phyloP scores from a whole-genome alignment of 2,888 invertebrate genomes.

The Ochlodes sylvanus region DNA sequence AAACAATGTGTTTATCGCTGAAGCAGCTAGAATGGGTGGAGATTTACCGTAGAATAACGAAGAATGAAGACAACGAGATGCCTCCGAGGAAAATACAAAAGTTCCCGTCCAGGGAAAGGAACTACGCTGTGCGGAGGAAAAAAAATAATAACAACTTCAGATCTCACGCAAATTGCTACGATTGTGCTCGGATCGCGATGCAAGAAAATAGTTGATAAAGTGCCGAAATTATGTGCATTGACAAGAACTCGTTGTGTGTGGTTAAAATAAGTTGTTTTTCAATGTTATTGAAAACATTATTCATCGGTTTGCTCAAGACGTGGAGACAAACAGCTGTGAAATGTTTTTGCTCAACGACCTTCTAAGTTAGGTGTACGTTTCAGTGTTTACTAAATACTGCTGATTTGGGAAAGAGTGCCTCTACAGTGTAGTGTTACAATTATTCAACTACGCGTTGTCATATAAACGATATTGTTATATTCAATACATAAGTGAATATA shows the following conservation, averaged over 20 bases:
- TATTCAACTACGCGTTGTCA: neutral
- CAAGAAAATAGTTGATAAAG: conserved; percentile 64
- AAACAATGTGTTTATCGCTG: conserved; percentile 71
- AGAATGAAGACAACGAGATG: conserved; percentile 56
- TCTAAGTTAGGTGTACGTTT: neutral
- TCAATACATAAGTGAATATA: too few relatives aligned
- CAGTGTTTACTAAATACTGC: neutral
- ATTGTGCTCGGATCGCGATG: conserved; percentile 70
- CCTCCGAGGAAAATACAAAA: conserved; percentile 77
- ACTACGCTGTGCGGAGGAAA: conserved; percentile 87
- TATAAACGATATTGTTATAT: too few relatives aligned
- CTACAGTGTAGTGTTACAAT: neutral
- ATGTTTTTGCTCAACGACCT: conserved; percentile 18
- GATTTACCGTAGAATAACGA: conserved; percentile 65
- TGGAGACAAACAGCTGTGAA: conserved; percentile 16
- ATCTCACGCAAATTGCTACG: conserved; percentile 71
- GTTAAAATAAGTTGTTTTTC: conserved; percentile 11
- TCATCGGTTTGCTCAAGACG: conserved; percentile 24
- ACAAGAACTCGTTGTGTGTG: conserved; percentile 17
- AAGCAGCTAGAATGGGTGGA: conserved; percentile 76
- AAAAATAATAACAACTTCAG: conserved; percentile 73
- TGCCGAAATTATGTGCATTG: conserved; percentile 9
- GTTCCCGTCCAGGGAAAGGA: conserved; percentile 88
- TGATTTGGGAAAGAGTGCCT: neutral
- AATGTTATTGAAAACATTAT: conserved; percentile 9